Evolutionary conservation across 2,113 vertebrate genomes (phyloP).

Genomic region (Acrocephalus arundinaceus): DNA sequence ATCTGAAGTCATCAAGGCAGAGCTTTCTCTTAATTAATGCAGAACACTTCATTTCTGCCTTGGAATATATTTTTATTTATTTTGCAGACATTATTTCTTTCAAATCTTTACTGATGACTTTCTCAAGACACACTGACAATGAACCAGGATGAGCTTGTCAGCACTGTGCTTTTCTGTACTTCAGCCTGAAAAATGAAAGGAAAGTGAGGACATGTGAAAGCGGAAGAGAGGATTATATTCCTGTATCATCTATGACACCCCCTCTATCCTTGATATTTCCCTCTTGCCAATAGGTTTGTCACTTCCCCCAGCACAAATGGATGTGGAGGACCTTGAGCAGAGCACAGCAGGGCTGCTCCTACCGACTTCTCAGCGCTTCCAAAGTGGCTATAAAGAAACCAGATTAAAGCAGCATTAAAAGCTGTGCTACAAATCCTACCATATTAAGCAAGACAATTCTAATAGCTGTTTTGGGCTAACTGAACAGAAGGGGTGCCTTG

Average conservation of each 20-base stretch:
- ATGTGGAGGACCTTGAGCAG: not conserved
- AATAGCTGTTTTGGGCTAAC: not conserved
- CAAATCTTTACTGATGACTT: not conserved
- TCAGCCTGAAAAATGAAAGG: not conserved
- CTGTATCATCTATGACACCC: not conserved
- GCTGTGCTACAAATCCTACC: constrained; percentile 1
- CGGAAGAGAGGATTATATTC: not conserved
- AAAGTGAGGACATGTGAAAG: not conserved
- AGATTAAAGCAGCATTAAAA: constrained; percentile 38
- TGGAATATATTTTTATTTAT: not conserved
- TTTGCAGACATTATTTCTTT: not conserved
- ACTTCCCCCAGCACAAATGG: not conserved
- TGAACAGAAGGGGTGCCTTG: constrained; percentile 41
- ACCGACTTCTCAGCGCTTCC: not conserved
- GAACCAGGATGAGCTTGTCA: not conserved
- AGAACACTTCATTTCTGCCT: not conserved
- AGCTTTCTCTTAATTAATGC: not conserved
- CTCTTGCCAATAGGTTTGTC: not conserved
- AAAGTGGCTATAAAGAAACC: not conserved
- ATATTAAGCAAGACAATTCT: constrained; percentile 1
- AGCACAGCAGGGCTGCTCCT: not conserved
- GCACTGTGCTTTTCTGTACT: not conserved
- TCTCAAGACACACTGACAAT: not conserved
- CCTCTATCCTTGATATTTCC: not conserved
- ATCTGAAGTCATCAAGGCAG: not conserved